Base-by-base conservation (phyloP, 2,797 vertebrate genomes). In the Fundulus diaphanus region DNA sequence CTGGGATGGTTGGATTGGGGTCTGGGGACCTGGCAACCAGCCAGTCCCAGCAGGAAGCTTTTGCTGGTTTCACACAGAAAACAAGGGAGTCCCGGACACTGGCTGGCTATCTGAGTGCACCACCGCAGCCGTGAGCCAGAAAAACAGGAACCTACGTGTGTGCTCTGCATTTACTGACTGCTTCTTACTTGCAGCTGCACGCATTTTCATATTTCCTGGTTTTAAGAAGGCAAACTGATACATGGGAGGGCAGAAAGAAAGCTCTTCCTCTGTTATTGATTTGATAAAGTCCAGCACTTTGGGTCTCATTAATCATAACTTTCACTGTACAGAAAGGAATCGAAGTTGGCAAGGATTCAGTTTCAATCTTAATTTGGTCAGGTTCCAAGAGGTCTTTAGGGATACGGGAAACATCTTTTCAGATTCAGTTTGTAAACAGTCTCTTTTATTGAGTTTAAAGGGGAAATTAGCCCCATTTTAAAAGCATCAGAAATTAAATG, bases 1-100 rank as follows among this genome's bases (percentile, higher is more conserved):
- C 33, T 48, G 83, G n/a, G 67, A 81, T 70, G 80, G 84, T 80
- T 74, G 86, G 83, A 83, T 85, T 85, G 88, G 85, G 85, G 87
- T 94, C 88, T 90, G 79, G 90, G 87, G 89, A 84, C 87, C 91
- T 95, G 97, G 97, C 96, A 93, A 86, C 91, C 93, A 0, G 96
- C 97, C 93, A 97, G 96, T 85, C 96, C 92, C 89, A 96, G 96
- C 49, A 97, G 97, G 84, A 97, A 97, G 88, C 92, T 92, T 79
- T 66, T 85, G 80, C 91, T 91, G 81, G 91, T 94, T 92, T 95
- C 92, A 94, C 95, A 95, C 82, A 65, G 88, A 94, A 29, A 51
- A 70, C 57, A 92, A 93, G 83, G 86, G 91, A 89, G 85, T 84
- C 90, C 82, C 86, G 88, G 90, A 89, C 89, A 82, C 85, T 90